These are phyloP conservation scores for Nothobranchius furzeri DNA, from an alignment of 2,113 vertebrate genomes.

Conservation along the genomic window DNA sequence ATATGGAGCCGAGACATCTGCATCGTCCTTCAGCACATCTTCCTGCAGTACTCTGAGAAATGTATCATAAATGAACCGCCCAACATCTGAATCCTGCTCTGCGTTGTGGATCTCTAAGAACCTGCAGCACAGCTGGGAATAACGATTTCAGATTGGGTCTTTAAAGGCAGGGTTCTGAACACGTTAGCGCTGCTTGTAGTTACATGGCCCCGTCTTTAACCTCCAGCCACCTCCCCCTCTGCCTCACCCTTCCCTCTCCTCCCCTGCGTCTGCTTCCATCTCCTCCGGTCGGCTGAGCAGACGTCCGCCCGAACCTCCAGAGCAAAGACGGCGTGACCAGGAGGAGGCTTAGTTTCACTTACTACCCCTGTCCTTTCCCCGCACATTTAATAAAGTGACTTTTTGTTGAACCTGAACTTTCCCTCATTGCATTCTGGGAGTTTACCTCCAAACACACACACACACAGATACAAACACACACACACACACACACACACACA, in stretches of 20 bases:
- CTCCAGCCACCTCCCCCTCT: constrained; percentile 12
- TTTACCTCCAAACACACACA: constrained; percentile 17
- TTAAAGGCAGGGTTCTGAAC: constrained; percentile 30
- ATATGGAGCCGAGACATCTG: constrained; percentile 19
- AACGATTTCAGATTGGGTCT: constrained; percentile 51
- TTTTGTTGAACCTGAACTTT: constrained; percentile 50
- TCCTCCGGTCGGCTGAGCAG: constrained; percentile 1
- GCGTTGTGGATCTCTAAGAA: constrained; percentile 46
- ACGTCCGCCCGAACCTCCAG: background rate
- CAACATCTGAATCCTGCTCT: constrained; percentile 5
- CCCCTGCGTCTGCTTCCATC: constrained; percentile 1
- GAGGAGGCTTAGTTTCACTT: constrained; percentile 60
- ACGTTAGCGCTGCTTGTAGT: constrained; percentile 53
- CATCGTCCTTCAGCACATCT: background rate
- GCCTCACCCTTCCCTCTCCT: background rate
- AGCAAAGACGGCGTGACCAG: constrained; percentile 40
- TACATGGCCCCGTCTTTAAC: constrained; percentile 48
- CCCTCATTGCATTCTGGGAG: constrained; percentile 31
- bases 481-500: constrained; percentile 5
- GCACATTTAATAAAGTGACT: constrained; percentile 61
- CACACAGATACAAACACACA: background rate
- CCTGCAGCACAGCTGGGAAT: constrained; percentile 39
- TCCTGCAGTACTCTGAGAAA: constrained; percentile 10
- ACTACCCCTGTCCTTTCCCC: constrained; percentile 33
- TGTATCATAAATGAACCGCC: constrained; percentile 27